Base-by-base conservation (phyloP, 1,140 invertebrate species). In the Diplogasteroides magnus region DNA sequence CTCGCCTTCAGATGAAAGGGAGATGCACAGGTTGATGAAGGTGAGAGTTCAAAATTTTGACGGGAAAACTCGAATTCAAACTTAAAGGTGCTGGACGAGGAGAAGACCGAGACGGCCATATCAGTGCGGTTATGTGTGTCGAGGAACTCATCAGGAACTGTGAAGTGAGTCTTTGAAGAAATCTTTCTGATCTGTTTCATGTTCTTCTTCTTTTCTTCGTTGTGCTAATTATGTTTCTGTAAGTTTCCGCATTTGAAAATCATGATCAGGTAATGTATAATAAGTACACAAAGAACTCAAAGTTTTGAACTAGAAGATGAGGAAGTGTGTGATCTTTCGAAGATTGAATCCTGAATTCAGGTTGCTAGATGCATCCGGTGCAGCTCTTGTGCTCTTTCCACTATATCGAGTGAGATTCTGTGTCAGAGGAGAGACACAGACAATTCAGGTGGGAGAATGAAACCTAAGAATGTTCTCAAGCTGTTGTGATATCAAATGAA, bases 391-490 rank as follows among this genome's bases (percentile, higher is more conserved):
- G 0, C 88, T 89, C 19, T 98, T 94, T 83, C 90, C 92, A 73
- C 90, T 98, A 61, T 91, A 92, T 79, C 88, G 92, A 67, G 97
- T 98, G 74, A 86, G 96, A 64, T 95, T 96, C 85, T 98, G 95
- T 84, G 92, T 92, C 13, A 88, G 92, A 58, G 95, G 95, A 2
- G 88, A 90, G n/a, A 87, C 87, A n/a, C 89, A 89, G 66, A 90
- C 90, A 25, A 84, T 86, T 1, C 93, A 95, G 78, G 89, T 90
- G n/a, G n/a, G n/a, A n/a, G n/a, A n/a, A n/a, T n/a, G n/a, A n/a
- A n/a, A n/a, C n/a, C n/a, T n/a, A n/a, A n/a, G n/a, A n/a, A n/a
- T n/a, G n/a, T n/a, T n/a, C n/a, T n/a, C n/a, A n/a, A n/a, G n/a
- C n/a, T n/a, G n/a, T n/a, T n/a, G n/a, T n/a, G n/a, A n/a, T n/a